Percentiles rank a stretch among this genome's conserved stretches.
These are phyloP conservation scores for Oeneis ivallda DNA, from an alignment of 2,888 invertebrate genomes.

Conservation along the genomic window DNA sequence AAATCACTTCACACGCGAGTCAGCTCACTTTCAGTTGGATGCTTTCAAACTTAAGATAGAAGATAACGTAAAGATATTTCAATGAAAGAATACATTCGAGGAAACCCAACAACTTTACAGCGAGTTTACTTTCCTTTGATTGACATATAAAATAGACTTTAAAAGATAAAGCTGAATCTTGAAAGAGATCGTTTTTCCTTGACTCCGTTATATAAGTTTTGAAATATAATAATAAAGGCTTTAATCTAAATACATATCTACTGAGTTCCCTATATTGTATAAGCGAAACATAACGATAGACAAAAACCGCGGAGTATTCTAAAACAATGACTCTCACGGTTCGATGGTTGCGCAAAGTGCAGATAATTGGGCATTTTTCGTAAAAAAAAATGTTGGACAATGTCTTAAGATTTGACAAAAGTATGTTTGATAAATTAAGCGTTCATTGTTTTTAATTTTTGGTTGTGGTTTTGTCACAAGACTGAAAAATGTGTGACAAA, in stretches of 20 bases:
- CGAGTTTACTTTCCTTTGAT: background rate
- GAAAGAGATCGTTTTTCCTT: slow-evolving; percentile 20
- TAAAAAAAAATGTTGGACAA: slow-evolving; percentile 31
- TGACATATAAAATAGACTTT: background rate
- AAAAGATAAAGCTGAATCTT: slow-evolving; percentile 1
- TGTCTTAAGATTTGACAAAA: slow-evolving; percentile 32
- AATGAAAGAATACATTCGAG: background rate
- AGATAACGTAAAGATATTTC: background rate
- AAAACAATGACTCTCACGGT: slow-evolving; percentile 35
- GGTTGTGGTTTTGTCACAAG: background rate
- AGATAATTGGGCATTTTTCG: slow-evolving; percentile 55
- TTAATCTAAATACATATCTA: slow-evolving; percentile 27
- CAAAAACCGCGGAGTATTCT: slow-evolving; percentile 28
- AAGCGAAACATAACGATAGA: slow-evolving; percentile 30
- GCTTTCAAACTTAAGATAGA: slow-evolving; percentile 32
- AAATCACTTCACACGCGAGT: slow-evolving; percentile 37
- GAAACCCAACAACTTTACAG: background rate
- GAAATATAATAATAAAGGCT: slow-evolving; percentile 22
- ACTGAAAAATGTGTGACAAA: slow-evolving; percentile 1
- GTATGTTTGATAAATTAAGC: slow-evolving; percentile 50
- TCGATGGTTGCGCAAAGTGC: slow-evolving; percentile 62
- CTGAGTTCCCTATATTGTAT: slow-evolving; percentile 36
- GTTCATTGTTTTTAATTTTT: slow-evolving; percentile 52
- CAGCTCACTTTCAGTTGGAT: slow-evolving; percentile 27
- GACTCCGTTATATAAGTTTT: slow-evolving; percentile 17